These are phyloP conservation scores for Brachionus koreanus DNA, from an alignment of 1,140 invertebrate genomes.

Conservation along the genomic window DNA sequence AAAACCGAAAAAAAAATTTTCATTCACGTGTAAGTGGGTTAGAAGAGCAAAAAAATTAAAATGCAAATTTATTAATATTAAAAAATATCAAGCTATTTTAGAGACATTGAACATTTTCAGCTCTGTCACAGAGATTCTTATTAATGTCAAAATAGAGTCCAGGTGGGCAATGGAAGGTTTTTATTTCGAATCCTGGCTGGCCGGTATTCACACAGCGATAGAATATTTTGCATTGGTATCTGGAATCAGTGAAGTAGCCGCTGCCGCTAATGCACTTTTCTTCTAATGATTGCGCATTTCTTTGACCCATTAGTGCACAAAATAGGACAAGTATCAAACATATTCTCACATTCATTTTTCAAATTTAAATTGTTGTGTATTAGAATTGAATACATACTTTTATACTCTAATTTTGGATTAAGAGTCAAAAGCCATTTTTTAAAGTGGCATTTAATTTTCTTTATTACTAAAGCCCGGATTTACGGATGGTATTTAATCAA, in stretches of 20 bases:
- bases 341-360: neutral
- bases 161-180: neutral
- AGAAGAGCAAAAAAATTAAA: neutral
- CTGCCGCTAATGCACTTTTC: neutral
- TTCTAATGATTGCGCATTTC: neutral
- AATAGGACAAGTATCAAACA: neutral
- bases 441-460: neutral
- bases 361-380: neutral
- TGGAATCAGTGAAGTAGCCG: neutral
- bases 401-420: neutral
- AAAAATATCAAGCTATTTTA: neutral
- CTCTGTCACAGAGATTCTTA: neutral
- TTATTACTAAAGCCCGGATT: neutral
- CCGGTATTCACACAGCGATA: neutral
- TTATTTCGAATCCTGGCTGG: neutral
- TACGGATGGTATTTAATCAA: neutral
- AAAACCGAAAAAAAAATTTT: too few relatives aligned
- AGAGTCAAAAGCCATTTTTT: neutral
- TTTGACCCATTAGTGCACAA: neutral
- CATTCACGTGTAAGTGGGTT: neutral
- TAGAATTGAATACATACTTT: neutral
- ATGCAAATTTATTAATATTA: neutral
- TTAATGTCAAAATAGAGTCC: neutral
- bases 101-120: conserved; percentile 5
- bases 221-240: neutral